A percentile compares a stretch with the other conserved stretches of the same genome.
Evolutionary conservation across 2,797 vertebrate species (phyloP).

Genomic region (Notamacropus eugenii): DNA sequence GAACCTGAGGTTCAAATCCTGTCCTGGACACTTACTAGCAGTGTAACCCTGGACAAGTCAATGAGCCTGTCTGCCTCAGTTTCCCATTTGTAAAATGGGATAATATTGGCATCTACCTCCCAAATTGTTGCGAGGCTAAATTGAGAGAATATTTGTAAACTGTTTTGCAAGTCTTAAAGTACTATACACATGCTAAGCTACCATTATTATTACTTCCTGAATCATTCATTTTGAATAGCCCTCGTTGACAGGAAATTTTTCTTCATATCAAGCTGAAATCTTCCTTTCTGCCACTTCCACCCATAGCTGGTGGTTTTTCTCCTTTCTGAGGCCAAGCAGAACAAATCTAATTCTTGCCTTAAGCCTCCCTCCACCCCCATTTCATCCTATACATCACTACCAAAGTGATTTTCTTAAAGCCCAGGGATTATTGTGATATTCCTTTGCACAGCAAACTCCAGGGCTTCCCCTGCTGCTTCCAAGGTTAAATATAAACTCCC

Average conservation of each 20-base stretch:
- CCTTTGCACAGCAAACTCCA: background rate
- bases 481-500: background rate
- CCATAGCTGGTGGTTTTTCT: background rate
- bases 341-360: background rate
- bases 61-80: background rate
- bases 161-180: background rate
- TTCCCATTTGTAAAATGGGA: background rate
- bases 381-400: background rate
- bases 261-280: background rate
- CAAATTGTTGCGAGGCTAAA: background rate
- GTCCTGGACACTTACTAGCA: background rate
- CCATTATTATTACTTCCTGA: background rate
- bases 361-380: background rate
- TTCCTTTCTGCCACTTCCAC: background rate
- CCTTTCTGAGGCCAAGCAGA: background rate
- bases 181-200: background rate
- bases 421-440: background rate
- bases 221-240: background rate
- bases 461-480: background rate
- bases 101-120: background rate
- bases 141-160: background rate
- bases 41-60: background rate
- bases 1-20: background rate
- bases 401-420: background rate
- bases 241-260: background rate